phyloP scores from a whole-genome alignment of 2,797 vertebrate species.

The Eulemur rubriventer region DNA sequence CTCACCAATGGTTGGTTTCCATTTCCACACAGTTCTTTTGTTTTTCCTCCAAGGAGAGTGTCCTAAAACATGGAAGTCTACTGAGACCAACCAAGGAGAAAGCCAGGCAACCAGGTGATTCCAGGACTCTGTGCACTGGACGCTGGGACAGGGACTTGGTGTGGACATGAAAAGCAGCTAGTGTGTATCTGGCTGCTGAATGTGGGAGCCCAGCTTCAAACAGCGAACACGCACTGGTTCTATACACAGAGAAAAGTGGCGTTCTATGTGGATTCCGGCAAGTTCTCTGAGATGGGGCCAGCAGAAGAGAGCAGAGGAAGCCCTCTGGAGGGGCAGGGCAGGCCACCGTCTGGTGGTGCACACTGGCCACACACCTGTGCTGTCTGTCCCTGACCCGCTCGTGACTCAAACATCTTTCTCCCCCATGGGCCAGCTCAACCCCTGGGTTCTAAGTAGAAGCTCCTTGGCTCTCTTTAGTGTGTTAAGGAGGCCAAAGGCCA shows the following conservation, averaged over 20 bases:
- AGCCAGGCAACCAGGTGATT: background rate
- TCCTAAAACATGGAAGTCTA: background rate
- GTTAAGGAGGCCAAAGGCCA: background rate
- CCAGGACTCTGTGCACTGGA: background rate
- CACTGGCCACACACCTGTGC: rapidly evolving
- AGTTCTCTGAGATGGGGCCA: background rate
- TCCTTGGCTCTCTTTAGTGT: background rate
- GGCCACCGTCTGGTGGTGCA: rapidly evolving
- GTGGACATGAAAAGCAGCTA: background rate
- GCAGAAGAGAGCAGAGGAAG: background rate
- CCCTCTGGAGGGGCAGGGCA: background rate
- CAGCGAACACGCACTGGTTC: rapidly evolving
- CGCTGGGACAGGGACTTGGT: background rate
- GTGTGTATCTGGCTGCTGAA: background rate
- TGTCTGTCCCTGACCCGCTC: background rate
- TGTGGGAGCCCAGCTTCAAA: background rate
- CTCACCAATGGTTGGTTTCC: background rate
- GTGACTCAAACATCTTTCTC: background rate
- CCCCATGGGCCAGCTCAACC: rapidly evolving
- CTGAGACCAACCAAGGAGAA: background rate
- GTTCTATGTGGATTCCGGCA: rapidly evolving
- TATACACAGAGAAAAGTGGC: background rate
- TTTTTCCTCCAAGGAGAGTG: background rate
- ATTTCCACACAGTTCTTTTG: background rate
- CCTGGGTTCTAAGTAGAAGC: background rate